Base-by-base conservation (phyloP, 2,797 vertebrate species). In the Myotis daubentonii region DNA sequence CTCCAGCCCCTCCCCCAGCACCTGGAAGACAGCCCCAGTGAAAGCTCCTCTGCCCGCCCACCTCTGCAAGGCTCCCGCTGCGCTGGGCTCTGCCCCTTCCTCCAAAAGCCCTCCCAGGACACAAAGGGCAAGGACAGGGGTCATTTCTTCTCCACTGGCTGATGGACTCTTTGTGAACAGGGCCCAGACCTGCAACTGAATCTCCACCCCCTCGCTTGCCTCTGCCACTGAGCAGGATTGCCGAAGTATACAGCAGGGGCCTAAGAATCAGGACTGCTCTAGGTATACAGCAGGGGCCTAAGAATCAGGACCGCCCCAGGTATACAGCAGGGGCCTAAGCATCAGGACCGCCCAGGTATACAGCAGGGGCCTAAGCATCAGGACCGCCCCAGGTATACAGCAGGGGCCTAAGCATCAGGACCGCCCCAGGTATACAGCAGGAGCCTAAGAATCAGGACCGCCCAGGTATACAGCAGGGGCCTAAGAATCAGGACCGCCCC, bases 51-150 rank as follows among this genome's bases (percentile, higher is more conserved):
- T 47, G 47, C 66, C 66, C 16, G 17, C 47, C 57, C 12, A 38
- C 28, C 10, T 1, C 25, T 1, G 0, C 4, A 25, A 16, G 20
- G 57, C n/a, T 81, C n/a, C 75, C 0, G 5, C 55, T 0, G 25
- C 17, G 1, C 28, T 5, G 30, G 4, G 28, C 51, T 38, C 70
- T 19, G 38, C 25, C 36, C 13, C 57, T 36, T 65, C 47, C 38
- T 30, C 55, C 8, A 0, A 79, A n/a, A 75, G 12, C 60, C 51
- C 30, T 71, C 25, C 15, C 11, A 22, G 55, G n/a, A 81, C 72
- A 81, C 93, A 83, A 79, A 85, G 51, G 28, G 41, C 13, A 1
- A 25, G 51, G n/a, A 23, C 25, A 3, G 36, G 41, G 22, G 74
- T 36, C 7, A 13, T 62, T 33, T 92, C 76, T 68, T 88, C 44